phyloP scores from a whole-genome alignment of 2,888 invertebrate genomes.

The Andrena fulva region DNA sequence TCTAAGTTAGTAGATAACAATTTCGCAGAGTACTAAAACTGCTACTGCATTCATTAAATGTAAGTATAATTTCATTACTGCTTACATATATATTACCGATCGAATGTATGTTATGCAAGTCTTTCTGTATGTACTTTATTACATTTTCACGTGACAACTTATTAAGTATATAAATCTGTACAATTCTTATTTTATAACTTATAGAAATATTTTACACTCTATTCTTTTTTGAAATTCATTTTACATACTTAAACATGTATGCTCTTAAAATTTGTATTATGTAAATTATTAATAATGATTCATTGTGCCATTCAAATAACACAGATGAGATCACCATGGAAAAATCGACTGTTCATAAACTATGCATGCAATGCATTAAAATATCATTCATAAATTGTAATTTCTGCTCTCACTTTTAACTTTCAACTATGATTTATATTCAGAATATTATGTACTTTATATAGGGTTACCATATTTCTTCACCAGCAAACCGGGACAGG shows the following conservation, averaged over 20 bases:
- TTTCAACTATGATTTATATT: background rate
- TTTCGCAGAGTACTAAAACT: constrained; percentile 7
- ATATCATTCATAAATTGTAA: constrained; percentile 3
- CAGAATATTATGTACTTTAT: constrained; percentile 5
- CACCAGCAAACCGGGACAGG: too few relatives aligned
- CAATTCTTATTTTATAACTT: constrained; percentile 11
- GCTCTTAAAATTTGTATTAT: background rate
- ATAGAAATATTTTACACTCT: constrained; percentile 3
- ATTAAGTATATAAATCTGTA: constrained; percentile 26
- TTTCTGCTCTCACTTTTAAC: background rate
- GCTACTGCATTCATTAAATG: constrained; percentile 6
- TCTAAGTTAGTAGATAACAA: constrained; percentile 13
- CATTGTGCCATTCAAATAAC: constrained; percentile 27
- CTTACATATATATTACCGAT: constrained; percentile 6
- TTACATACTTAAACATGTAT: background rate
- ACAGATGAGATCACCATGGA: background rate
- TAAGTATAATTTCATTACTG: constrained; percentile 19
- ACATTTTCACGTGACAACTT: constrained; percentile 10
- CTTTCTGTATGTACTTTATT: background rate
- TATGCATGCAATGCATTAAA: background rate
- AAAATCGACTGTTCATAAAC: constrained; percentile 1
- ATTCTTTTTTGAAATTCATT: constrained; percentile 1
- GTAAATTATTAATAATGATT: constrained; percentile 18
- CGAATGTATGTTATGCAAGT: background rate
- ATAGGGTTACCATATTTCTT: too few relatives aligned